A percentile compares a stretch with the other conserved stretches of the same genome.
Evolutionary conservation across 2,797 vertebrate genomes (phyloP).

Genomic region (Manis javanica): DNA sequence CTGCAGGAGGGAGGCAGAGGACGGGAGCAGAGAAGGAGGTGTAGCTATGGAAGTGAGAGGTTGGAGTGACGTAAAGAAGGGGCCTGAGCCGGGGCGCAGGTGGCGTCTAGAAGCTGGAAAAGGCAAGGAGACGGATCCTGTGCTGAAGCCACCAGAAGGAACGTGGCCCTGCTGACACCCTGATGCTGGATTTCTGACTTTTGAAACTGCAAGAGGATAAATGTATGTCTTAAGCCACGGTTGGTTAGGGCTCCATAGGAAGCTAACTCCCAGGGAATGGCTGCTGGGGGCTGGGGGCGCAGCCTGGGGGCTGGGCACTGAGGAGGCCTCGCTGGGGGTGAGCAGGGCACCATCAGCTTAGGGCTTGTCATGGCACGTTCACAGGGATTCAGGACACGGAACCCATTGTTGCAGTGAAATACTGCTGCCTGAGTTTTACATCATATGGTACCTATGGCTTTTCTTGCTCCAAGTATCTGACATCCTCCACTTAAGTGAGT

Average conservation of each 20-base stretch:
- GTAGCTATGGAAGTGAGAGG: neutral
- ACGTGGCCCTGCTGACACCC: too few species aligned
- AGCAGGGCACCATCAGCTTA: neutral
- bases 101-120: neutral
- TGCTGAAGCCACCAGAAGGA: neutral
- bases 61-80: neutral
- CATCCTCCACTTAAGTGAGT: too few species aligned
- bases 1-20: neutral
- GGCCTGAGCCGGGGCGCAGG: too few species aligned
- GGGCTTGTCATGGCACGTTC: neutral
- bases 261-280: neutral
- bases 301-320: neutral
- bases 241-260: neutral
- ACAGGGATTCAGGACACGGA: neutral
- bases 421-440: fast-evolving
- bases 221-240: fast-evolving
- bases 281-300: neutral
- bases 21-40: neutral
- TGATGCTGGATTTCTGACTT: neutral
- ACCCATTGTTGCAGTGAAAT: neutral
- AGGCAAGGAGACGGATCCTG: neutral
- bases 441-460: neutral
- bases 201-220: neutral
- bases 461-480: neutral
- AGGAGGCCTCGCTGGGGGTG: neutral